phyloP scores from a whole-genome alignment of 2,888 invertebrate species.

The Dasysyrphus tricinctus region DNA sequence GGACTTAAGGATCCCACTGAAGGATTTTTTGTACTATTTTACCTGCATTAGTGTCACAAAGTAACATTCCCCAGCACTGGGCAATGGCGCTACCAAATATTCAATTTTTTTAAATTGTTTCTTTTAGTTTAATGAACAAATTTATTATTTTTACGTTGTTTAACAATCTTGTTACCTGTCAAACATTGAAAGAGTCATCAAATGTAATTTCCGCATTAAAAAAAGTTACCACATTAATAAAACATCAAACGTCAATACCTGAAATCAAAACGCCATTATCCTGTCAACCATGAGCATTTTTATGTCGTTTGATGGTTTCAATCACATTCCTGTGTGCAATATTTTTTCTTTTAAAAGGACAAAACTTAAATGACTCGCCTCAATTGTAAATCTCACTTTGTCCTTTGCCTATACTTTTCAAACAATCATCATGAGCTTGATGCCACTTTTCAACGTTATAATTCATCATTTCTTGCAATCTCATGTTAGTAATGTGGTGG shows the following conservation, averaged over 20 bases:
- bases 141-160: too few relatives aligned
- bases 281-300: conserved; percentile 29
- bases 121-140: too few relatives aligned
- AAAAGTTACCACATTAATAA: conserved; percentile 34
- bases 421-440: conserved; percentile 51
- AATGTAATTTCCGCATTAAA: not conserved
- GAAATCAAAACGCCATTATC: conserved; percentile 56
- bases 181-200: conserved; percentile 34
- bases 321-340: conserved; percentile 9
- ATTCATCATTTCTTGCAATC: conserved; percentile 78
- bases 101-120: too few relatives aligned
- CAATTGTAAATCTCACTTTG: not conserved
- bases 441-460: conserved; percentile 77
- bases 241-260: not conserved
- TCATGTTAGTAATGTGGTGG: conserved; percentile 76
- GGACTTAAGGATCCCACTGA: too few relatives aligned
- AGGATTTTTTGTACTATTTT: too few relatives aligned
- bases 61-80: too few relatives aligned
- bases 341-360: conserved; percentile 44
- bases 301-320: not conserved
- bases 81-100: too few relatives aligned
- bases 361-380: not conserved
- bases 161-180: not conserved
- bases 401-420: not conserved
- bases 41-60: too few relatives aligned